Evolutionary conservation across 2,888 invertebrate species (phyloP).

Genomic region (Sinodicranocentrus sp.): DNA sequence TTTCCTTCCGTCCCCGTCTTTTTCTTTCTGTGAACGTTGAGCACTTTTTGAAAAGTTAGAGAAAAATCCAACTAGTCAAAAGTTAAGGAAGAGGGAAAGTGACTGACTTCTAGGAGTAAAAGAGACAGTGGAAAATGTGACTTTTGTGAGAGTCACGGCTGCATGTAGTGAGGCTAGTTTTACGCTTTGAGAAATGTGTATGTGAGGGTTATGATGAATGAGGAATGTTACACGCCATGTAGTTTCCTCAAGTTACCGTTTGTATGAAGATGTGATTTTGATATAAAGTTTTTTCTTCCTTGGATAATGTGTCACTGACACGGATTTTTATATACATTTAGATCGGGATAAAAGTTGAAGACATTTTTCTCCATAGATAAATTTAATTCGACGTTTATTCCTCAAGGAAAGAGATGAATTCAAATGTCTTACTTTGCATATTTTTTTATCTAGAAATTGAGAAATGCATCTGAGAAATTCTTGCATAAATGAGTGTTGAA

Average conservation of each 20-base stretch:
- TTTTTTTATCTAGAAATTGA: too few species aligned
- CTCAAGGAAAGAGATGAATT: conserved; percentile 15
- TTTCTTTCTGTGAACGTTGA: conserved; percentile 3
- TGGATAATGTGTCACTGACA: conserved; percentile 41
- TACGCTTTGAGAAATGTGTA: not conserved
- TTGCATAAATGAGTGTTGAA: too few species aligned
- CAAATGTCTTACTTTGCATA: conserved; percentile 20
- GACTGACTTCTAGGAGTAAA: conserved; percentile 31
- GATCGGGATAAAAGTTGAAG: not conserved
- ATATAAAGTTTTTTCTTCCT: not conserved
- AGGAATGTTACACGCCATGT: not conserved
- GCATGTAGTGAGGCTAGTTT: not conserved
- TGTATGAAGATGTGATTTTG: conserved; percentile 41
- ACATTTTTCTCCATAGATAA: too few species aligned
- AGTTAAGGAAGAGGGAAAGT: conserved; percentile 50
- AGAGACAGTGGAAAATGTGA: conserved; percentile 16
- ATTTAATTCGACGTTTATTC: not conserved
- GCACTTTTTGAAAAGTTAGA: conserved; percentile 48
- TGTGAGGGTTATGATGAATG: not conserved
- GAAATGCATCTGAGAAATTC: too few species aligned
- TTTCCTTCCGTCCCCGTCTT: conserved; percentile 8
- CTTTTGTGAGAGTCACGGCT: too few species aligned
- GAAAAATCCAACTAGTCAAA: conserved; percentile 57
- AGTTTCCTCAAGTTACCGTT: not conserved
- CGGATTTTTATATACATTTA: conserved; percentile 28